Conservation (phyloP, 1,140 invertebrate genomes). For the Sitobion miscanthi region DNA sequence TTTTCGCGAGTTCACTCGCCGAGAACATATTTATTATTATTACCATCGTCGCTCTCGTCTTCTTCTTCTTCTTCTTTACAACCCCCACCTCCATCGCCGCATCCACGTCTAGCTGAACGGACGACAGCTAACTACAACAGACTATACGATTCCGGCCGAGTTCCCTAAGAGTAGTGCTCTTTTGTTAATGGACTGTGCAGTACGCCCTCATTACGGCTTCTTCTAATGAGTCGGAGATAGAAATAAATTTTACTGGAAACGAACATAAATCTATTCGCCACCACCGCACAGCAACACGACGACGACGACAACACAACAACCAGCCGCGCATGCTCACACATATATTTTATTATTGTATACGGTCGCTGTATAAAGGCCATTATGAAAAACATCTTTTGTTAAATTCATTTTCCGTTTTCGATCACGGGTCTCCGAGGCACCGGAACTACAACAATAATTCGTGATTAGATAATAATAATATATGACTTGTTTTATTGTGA, state of each 20-base stretch:
- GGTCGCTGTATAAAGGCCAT: not conserved
- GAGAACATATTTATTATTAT: constrained; percentile 1
- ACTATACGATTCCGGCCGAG: not conserved
- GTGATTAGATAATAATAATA: not conserved
- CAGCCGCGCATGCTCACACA: not conserved
- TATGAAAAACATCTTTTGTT: not conserved
- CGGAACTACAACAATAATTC: not conserved
- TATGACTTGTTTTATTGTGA: no score
- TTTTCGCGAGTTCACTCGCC: not conserved
- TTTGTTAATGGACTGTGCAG: constrained; percentile 12
- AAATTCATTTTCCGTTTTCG: not conserved
- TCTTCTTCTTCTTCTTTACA: not conserved
- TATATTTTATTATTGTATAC: not conserved
- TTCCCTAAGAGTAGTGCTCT: constrained; percentile 18
- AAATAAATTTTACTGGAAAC: constrained; percentile 30
- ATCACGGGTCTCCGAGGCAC: no score
- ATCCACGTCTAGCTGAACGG: not conserved
- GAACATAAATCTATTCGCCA: constrained; percentile 29
- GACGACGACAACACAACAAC: not conserved
- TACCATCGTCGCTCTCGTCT: not conserved
- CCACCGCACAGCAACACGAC: not conserved
- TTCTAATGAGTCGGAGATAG: constrained; percentile 25
- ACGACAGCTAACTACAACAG: not conserved
- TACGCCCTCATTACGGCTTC: constrained; percentile 34
- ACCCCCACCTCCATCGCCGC: no score